Base-by-base conservation (phyloP, 2,113 vertebrate species). In the Telmatochromis bifrenatus region DNA sequence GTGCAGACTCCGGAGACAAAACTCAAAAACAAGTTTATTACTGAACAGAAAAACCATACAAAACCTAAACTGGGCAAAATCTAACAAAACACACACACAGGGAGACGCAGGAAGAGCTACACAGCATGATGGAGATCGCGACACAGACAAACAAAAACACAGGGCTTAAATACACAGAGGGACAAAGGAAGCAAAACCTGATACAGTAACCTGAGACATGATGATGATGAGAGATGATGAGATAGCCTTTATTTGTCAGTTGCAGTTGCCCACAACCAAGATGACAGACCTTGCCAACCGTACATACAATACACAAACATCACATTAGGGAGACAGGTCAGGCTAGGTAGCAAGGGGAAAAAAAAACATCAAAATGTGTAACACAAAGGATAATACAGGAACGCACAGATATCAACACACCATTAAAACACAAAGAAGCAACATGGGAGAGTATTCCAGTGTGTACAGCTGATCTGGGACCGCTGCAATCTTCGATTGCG, bases 331-430 rank as follows among this genome's bases (percentile, higher is more conserved):
- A n/a, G 49, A 53, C 49, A n/a, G 19, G 49, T 51, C 8, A n/a
- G 3, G 49, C 49, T 5, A 51, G 17, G 5, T 51, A n/a, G 49
- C 17, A 1, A n/a, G 17, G 19, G 47, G 9, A 0, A 9, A 51
- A 51, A 51, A n/a, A 5, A 3, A 3, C 49, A 51, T 51, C 0
- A 3, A 53, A 53, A 53, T n/a, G 49, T 53, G 49, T 53, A 53
- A 53, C 49, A 53, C 49, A 53, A n/a, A 53, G 19, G 19, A 53
- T 10, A 53, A 53, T 53, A 10, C 49, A 53, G 49, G 9, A n/a
- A 53, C 0, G 9, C 19, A 53, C 51, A 53, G 49, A 10, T 53
- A n/a, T 53, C 49, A 53, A 53, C 19, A 10, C 49, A 53, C 49
- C 19, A 53, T n/a, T 53, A 53, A 53, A 53, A 53, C 51, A 53